Evolutionary conservation across 2,113 vertebrate genomes (phyloP).

Genomic region (Calyptomena viridis): DNA sequence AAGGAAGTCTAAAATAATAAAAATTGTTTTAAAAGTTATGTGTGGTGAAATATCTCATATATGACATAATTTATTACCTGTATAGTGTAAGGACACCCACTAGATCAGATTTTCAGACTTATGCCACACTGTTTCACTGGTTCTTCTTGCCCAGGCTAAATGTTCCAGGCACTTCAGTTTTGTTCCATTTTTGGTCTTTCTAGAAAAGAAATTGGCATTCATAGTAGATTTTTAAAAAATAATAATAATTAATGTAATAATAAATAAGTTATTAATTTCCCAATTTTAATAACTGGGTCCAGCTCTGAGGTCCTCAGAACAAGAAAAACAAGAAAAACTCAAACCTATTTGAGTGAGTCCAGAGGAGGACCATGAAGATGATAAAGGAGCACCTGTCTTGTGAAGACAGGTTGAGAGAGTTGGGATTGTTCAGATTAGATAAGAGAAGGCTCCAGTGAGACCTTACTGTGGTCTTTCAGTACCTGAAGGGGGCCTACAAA

Average conservation of each 20-base stretch:
- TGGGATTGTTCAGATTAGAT: background rate
- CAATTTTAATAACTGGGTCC: background rate
- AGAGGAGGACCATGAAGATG: background rate
- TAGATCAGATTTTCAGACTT: background rate
- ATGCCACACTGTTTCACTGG: background rate
- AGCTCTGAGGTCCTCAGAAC: background rate
- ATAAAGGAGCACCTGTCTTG: background rate
- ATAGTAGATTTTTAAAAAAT: background rate
- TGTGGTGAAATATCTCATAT: background rate
- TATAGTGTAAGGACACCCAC: background rate
- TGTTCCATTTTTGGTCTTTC: background rate
- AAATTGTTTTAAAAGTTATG: background rate
- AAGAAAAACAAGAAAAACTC: too few species aligned
- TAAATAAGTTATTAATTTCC: background rate
- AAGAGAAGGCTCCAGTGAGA: background rate
- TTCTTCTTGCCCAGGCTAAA: background rate
- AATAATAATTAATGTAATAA: background rate
- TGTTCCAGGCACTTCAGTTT: background rate
- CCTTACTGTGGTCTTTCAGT: background rate
- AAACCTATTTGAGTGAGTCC: background rate
- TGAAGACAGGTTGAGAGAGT: background rate
- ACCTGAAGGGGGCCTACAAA: background rate
- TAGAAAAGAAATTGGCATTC: background rate
- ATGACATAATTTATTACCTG: background rate
- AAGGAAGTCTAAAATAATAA: background rate